phyloP scores from a whole-genome alignment of 2,113 vertebrate genomes.

The Peucedramus taeniatus region DNA sequence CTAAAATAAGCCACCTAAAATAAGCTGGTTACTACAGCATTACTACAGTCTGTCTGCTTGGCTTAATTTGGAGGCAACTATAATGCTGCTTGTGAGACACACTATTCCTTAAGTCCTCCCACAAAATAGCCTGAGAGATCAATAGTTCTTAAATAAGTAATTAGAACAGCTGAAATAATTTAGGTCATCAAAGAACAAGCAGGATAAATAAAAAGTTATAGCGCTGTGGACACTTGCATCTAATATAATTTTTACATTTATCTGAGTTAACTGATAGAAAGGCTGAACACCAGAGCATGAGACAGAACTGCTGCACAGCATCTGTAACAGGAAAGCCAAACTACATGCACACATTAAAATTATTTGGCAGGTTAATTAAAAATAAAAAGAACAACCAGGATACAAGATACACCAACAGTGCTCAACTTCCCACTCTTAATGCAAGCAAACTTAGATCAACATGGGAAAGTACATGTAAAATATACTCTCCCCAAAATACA shows the following conservation, averaged over 20 bases:
- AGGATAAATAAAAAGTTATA: conserved; percentile 26
- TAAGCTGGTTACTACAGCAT: conserved; percentile 48
- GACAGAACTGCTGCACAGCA: background rate
- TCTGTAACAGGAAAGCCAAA: background rate
- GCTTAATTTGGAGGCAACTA: background rate
- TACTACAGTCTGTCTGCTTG: conserved; percentile 14
- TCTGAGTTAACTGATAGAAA: background rate
- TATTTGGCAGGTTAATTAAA: background rate
- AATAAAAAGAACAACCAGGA: background rate
- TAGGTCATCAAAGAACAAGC: conserved; percentile 40
- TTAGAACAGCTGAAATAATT: conserved; percentile 58
- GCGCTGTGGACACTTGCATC: background rate
- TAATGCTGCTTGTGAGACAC: conserved; percentile 43
- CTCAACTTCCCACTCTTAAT: background rate
- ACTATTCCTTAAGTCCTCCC: conserved; percentile 28
- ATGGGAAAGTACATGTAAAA: background rate
- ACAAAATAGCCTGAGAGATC: conserved; percentile 62
- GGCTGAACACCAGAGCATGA: background rate
- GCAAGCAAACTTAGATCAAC: background rate
- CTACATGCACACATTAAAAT: background rate
- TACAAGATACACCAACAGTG: background rate
- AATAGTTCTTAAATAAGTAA: conserved; percentile 76
- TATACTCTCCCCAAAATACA: background rate
- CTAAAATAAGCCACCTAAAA: conserved; percentile 58
- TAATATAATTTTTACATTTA: background rate